A percentile compares a stretch with the other conserved stretches of the same genome.
These are phyloP conservation scores for Smutsia gigantea DNA, from an alignment of 2,797 vertebrate genomes.

Conservation along the genomic window DNA sequence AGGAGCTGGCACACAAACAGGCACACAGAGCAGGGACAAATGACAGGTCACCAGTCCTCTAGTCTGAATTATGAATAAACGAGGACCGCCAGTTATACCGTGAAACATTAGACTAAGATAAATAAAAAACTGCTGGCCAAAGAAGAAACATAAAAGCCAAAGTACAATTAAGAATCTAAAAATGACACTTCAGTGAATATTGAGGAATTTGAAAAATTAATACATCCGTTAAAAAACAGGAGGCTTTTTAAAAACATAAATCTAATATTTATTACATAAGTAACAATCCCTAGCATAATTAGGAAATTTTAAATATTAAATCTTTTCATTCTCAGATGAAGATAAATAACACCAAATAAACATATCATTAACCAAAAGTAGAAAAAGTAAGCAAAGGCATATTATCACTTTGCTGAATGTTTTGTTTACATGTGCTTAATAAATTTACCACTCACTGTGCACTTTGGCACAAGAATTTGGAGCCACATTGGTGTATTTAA, in stretches of 20 bases:
- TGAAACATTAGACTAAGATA: not conserved
- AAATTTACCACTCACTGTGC: not conserved
- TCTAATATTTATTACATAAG: not conserved
- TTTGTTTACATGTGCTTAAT: not conserved
- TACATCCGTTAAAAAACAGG: not conserved
- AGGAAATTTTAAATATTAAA: not conserved
- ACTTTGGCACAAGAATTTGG: not conserved
- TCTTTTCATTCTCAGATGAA: not conserved
- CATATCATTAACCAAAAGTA: not conserved
- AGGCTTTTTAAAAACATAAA: not conserved
- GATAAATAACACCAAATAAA: conserved; percentile 5
- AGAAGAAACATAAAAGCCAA: not conserved
- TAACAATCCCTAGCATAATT: not conserved
- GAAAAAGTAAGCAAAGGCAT: not conserved
- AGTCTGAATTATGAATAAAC: not conserved
- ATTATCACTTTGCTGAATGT: not conserved
- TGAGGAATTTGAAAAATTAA: not conserved
- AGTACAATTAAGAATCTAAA: not conserved
- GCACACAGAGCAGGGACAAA: not conserved
- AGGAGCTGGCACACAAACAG: not conserved
- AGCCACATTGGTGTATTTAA: not conserved
- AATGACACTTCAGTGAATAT: not conserved
- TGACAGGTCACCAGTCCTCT: not conserved
- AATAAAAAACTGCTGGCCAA: not conserved
- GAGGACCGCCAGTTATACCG: not conserved